Base-by-base conservation (phyloP, 2,113 vertebrate genomes). In the Austrofundulus limnaeus region DNA sequence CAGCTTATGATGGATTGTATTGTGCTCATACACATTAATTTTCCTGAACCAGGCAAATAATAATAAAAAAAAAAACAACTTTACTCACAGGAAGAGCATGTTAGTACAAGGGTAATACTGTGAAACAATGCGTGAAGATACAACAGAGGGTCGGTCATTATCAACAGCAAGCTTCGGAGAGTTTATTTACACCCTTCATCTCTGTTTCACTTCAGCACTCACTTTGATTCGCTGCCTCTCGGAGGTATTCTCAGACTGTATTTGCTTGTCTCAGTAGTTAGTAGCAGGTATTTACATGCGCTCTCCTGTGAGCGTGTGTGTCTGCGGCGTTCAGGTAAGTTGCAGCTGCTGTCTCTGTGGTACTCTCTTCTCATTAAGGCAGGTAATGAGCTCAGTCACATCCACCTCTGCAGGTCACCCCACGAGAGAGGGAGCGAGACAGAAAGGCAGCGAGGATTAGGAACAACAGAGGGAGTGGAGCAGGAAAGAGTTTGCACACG, bases 1-100 rank as follows among this genome's bases (percentile, higher is more conserved):
- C 92, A 93, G 64, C 62, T 70, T 82, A 84, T 93, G 92, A 93
- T 92, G 92, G 91, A 93, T 93, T 92, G 87, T 90, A 88, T 92
- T 89, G 87, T 76, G 76, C 87, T 88, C 85, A 82, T 88, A 89
- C 85, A 92, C 92, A 92, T 93, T 92, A 89, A 93, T 93, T 93
- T 92, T 93, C 92, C 88, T 74, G 91, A 90, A 90, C 89, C 85
- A 87, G 89, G 84, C 80, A 80, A 88, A 89, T 82, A 70, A 75
- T n/a, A n/a, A n/a, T n/a, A n/a, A n/a, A n/a, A 70, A 72, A 77
- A 60, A 70, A 39, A 57, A 87, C 75, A 81, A 81, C 85, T 88
- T 85, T 88, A 85, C 85, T 89, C 91, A 86, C 84, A 82, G 85
- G 88, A 87, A 87, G 86, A 84, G 73, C 81, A 75, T 91, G 82